Percentiles rank a stretch among this genome's conserved stretches.
These are phyloP conservation scores for Silurus aristotelis DNA, from an alignment of 2,797 vertebrate genomes.

Conservation along the genomic window DNA sequence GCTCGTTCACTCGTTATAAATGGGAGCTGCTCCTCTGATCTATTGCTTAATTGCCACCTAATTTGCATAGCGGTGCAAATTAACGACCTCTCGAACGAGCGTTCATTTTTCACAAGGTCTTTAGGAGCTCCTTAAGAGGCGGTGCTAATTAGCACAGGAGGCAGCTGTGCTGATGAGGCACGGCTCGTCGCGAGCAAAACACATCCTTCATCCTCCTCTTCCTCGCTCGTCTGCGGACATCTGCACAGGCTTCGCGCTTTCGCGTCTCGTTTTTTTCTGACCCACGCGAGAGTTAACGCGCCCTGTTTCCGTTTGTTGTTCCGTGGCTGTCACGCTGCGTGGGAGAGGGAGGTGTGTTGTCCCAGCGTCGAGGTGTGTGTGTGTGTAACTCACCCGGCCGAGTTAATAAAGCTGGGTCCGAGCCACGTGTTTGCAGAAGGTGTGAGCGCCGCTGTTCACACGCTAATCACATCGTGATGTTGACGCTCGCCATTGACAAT, in stretches of 20 bases:
- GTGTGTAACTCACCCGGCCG: constrained; percentile 56
- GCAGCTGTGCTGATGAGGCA: constrained; percentile 81
- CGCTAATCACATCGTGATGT: constrained; percentile 67
- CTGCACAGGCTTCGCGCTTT: constrained; percentile 2
- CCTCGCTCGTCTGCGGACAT: constrained; percentile 58
- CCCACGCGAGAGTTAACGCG: background rate
- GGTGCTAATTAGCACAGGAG: constrained; percentile 83
- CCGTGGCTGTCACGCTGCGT: constrained; percentile 8
- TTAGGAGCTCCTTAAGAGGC: constrained; percentile 88
- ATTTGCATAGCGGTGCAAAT: constrained; percentile 90
- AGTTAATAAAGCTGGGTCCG: constrained; percentile 71
- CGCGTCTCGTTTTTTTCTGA: constrained; percentile 23
- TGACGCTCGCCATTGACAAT: constrained; percentile 61
- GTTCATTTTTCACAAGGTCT: constrained; percentile 88
- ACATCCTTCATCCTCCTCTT: constrained; percentile 56
- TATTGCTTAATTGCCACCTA: constrained; percentile 85
- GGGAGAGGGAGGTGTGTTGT: constrained; percentile 38
- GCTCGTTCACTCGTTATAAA: constrained; percentile 83
- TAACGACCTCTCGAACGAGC: constrained; percentile 86
- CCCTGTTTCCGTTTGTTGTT: background rate
- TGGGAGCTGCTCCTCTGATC: constrained; percentile 82
- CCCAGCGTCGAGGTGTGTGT: constrained; percentile 45
- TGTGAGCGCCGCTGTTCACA: constrained; percentile 72
- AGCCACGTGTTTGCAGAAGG: constrained; percentile 72
- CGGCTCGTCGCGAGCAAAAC: constrained; percentile 61